A percentile compares a stretch with the other conserved stretches of the same genome.
These are phyloP conservation scores for Xanthia icteritia DNA, from an alignment of 2,888 invertebrate species.

Conservation along the genomic window DNA sequence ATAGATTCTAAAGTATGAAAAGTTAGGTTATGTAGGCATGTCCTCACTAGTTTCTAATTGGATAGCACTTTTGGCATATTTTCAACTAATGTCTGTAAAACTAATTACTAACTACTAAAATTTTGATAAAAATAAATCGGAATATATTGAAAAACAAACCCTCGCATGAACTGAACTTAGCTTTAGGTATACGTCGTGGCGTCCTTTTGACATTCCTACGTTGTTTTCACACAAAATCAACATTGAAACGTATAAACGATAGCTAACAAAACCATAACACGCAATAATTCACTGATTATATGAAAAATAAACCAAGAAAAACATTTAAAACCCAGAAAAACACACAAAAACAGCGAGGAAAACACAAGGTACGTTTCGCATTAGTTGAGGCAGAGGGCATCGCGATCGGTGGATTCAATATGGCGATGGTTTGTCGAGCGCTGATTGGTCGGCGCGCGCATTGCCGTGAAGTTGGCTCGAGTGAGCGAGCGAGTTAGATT, in stretches of 20 bases:
- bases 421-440: slow-evolving; percentile 84
- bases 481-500: slow-evolving; percentile 86
- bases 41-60: slow-evolving; percentile 50
- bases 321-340: slow-evolving; percentile 78
- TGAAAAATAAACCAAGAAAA: slow-evolving; percentile 67
- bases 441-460: slow-evolving; percentile 81
- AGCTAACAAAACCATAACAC: slow-evolving; percentile 68
- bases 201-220: slow-evolving; percentile 74
- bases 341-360: slow-evolving; percentile 83
- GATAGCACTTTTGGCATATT: slow-evolving; percentile 29
- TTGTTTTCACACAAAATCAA: slow-evolving; percentile 72
- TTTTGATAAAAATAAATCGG: slow-evolving; percentile 34
- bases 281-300: slow-evolving; percentile 76
- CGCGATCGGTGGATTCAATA: slow-evolving; percentile 84
- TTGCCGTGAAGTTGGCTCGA: slow-evolving; percentile 84
- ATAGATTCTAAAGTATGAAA: slow-evolving; percentile 16
- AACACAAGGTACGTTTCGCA: slow-evolving; percentile 80
- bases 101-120: slow-evolving; percentile 11
- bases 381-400: slow-evolving; percentile 85
- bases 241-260: slow-evolving; percentile 64
- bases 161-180: slow-evolving; percentile 81
- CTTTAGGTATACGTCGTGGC: slow-evolving; percentile 75
- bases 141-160: slow-evolving; percentile 67
- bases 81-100: not conserved
- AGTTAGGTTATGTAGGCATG: slow-evolving; percentile 47